Evolutionary conservation across 2,113 vertebrate species (phyloP), one percentile per base, ranked within the genome.

Genomic region (Nyctereutes procyonoides): DNA sequence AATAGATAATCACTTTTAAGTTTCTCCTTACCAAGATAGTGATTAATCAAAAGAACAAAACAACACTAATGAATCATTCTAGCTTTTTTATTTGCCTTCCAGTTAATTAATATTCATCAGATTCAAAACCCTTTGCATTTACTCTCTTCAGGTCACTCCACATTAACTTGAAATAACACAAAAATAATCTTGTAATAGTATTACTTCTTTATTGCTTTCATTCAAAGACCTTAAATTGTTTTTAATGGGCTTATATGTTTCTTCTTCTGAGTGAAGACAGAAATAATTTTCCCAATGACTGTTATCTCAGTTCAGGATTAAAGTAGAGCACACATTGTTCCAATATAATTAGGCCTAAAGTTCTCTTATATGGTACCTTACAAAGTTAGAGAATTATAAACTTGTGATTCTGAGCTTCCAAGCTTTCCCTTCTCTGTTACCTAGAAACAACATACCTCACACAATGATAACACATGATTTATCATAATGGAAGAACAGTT

Each of bases 271-370:
- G 22, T 81, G 88, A 88, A 88, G 51, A 88, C 77, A 96, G 63
- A 95, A 97, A 93, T 95, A 91, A 93, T 93, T 83, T 92, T 95
- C 65, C 65, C 73, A 73, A 96, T 53, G 67, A 84, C 85, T 92
- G 87, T 93, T 90, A 80, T 88, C 92, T 95, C 69, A 74, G 58
- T 53, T 95, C 67, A 63, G 35, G 65, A 92, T 95, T 93, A 95
- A 88, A 95, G 63, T 53, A 48, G 17, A 89, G 67, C 35, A 79
- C 60, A 86, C 13, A 73, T 20, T 89, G 80, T 95, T 95, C 62
- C 17, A 28, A 65, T 65, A 58, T 38, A 96, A 97, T 73, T 91
- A 94, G 56, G n/a, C 56, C 58, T 71, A 20, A 92, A 65, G 43
- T 90, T 95, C 84, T 94, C 94, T 92, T 28, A 74, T 19, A 86